Base-by-base conservation (phyloP, 2,113 vertebrate genomes). In the Bettongia penicillata region DNA sequence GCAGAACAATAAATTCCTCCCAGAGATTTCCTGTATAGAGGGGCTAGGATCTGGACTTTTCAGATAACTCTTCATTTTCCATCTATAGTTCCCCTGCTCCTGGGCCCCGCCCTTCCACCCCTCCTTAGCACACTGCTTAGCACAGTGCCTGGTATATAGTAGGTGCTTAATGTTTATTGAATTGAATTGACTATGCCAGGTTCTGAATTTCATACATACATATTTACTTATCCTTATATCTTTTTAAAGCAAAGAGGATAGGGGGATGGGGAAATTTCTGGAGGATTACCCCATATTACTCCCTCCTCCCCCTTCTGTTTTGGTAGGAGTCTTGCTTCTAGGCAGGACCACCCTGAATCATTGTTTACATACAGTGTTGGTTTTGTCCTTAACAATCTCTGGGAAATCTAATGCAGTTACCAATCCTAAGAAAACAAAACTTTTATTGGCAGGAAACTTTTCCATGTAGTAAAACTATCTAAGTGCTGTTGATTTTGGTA, bases 281-380 rank as follows among this genome's bases (percentile, higher is more conserved):
- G 43, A 24, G 37, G n/a, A 43, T 84, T 16, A 84, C 19, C 6
- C 68, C 16, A 84, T 51, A 8, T 31, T 7, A 31, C 47, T 8
- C 47, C 23, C 2, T 49, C 57, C 26, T 31, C 47, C 12, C 47
- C 23, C 1, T 49, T 90, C 23, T 31, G 52, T 55, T 23, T 19
- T 77, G 48, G 52, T 95, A 53, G 25, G 51, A 92, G 47, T 97
- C 55, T 89, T 95, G 28, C 50, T 28, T 92, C 16, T 52, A 49
- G 92, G 23, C 8, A 91, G 53, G 95, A 94, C 3, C 26, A 90
- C 8, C 23, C 91, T 55, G 94, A 94, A 91, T 94, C 55, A 52
- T 37, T 94, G 95, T 23, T 92, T 89, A 95, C 24, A 25, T 77
- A 84, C 31, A 92, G 16, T 28, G n/a, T 91, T 52, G 90, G 89